A percentile compares a stretch with the other conserved stretches of the same genome.
phyloP scores from a whole-genome alignment of 2,797 vertebrate species.

The Gephyroberyx darwinii region DNA sequence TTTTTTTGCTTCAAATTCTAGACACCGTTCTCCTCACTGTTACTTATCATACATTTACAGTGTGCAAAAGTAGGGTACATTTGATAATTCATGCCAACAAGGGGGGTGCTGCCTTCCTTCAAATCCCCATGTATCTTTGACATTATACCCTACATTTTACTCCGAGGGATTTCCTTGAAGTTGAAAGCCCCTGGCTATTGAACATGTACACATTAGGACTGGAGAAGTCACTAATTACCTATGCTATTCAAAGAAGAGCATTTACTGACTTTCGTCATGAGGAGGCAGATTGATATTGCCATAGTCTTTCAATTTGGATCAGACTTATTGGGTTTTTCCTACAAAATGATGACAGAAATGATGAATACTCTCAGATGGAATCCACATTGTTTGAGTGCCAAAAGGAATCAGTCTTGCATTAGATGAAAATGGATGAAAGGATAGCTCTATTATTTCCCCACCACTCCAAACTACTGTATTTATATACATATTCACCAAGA shows the following conservation, averaged over 20 bases:
- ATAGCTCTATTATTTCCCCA: neutral
- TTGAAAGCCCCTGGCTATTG: neutral
- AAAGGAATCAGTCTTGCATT: neutral
- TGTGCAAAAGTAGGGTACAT: too few relatives aligned
- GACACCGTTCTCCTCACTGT: too few relatives aligned
- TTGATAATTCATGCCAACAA: too few relatives aligned
- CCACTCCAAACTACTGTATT: conserved; percentile 7
- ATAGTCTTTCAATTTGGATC: conserved; percentile 11
- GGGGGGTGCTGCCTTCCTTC: too few relatives aligned
- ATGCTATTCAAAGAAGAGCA: conserved; percentile 11
- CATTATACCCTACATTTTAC: neutral
- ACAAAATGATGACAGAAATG: neutral
- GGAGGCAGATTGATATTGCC: neutral
- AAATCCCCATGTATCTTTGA: conserved; percentile 1
- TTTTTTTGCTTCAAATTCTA: too few relatives aligned
- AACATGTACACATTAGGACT: conserved; percentile 4
- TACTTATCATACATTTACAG: too few relatives aligned
- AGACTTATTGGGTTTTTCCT: neutral
- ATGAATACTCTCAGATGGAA: conserved; percentile 9
- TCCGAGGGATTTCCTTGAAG: conserved; percentile 11
- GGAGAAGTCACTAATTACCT: conserved; percentile 18
- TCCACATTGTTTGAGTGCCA: neutral
- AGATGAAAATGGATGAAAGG: conserved; percentile 15
- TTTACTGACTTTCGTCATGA: conserved; percentile 8
- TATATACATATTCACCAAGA: neutral